Conservation (phyloP, 2,888 invertebrate genomes). For the Aethes cnicana region DNA sequence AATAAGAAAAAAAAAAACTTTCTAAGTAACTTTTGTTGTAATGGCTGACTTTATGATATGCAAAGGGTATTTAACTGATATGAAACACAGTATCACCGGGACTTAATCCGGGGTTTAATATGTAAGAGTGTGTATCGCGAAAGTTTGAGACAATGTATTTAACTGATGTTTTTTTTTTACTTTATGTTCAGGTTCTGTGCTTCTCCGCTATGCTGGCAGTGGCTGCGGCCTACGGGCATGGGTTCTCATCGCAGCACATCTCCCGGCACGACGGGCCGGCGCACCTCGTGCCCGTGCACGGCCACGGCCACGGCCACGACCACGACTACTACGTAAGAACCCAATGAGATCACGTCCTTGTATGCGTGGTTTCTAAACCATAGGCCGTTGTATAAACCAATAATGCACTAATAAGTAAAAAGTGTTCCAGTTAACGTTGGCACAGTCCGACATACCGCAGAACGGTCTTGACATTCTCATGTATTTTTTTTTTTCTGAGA, state of each 20-base stretch:
- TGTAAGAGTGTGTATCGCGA: no score
- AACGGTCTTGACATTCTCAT: no score
- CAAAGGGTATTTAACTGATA: no score
- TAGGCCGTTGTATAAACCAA: conserved; percentile 30
- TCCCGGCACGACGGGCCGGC: conserved; percentile 42
- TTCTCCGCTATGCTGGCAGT: conserved; percentile 35
- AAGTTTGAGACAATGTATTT: no score
- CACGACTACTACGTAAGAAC: conserved; percentile 43
- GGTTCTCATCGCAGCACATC: conserved; percentile 44
- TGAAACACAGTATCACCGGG: no score
- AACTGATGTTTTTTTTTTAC: no score
- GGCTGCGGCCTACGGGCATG: conserved; percentile 38
- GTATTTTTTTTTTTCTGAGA: no score
- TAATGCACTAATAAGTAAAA: conserved; percentile 15
- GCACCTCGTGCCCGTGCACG: conserved; percentile 38
- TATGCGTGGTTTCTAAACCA: conserved; percentile 16
- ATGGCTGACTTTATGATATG: no score
- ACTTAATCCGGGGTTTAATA: no score
- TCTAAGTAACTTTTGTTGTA: no score
- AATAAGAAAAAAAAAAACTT: no score
- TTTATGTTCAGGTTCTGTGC: conserved; percentile 39
- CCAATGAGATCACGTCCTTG: conserved; percentile 11
- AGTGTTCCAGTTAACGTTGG: not conserved
- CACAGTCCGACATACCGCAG: no score
- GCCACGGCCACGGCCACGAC: conserved; percentile 36